Evolutionary conservation across 2,888 invertebrate species (phyloP).

Genomic region (Agrotis puta): DNA sequence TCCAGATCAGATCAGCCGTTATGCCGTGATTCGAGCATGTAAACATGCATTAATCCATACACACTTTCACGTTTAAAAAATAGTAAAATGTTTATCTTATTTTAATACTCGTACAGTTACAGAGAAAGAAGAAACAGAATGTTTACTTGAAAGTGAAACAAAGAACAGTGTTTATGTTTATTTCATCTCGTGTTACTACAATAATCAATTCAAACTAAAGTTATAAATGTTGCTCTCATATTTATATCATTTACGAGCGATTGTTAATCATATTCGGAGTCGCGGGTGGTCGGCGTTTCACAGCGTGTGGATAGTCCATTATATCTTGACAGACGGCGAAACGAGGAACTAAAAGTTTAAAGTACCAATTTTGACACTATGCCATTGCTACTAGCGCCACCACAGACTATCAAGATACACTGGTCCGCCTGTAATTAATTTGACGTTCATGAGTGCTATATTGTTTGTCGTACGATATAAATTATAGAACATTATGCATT

Average conservation of each 20-base stretch:
- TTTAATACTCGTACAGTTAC: not conserved
- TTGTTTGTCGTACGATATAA: constrained; percentile 66
- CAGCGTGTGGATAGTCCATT: constrained; percentile 32
- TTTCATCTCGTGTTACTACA: constrained; percentile 44
- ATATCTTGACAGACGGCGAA: constrained; percentile 40
- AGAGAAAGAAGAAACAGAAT: not conserved
- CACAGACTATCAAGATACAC: constrained; percentile 19
- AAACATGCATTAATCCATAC: too few species aligned
- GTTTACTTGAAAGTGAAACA: constrained; percentile 22
- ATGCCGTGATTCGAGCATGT: too few species aligned
- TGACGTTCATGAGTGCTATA: constrained; percentile 71
- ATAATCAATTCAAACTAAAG: constrained; percentile 63
- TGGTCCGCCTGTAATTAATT: constrained; percentile 73
- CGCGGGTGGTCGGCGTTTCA: constrained; percentile 75
- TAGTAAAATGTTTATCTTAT: too few species aligned
- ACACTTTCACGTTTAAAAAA: too few species aligned
- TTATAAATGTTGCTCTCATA: constrained; percentile 54
- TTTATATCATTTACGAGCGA: constrained; percentile 68
- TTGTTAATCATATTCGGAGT: constrained; percentile 70
- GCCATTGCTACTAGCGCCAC: constrained; percentile 32
- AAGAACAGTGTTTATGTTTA: constrained; percentile 45
- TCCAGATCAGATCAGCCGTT: too few species aligned
- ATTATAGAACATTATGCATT: constrained; percentile 67
- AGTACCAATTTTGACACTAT: constrained; percentile 12
- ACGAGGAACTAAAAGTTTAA: constrained; percentile 29